phyloP scores from a whole-genome alignment of 2,113 vertebrate genomes.

The Leptobrachium ailaonicum region DNA sequence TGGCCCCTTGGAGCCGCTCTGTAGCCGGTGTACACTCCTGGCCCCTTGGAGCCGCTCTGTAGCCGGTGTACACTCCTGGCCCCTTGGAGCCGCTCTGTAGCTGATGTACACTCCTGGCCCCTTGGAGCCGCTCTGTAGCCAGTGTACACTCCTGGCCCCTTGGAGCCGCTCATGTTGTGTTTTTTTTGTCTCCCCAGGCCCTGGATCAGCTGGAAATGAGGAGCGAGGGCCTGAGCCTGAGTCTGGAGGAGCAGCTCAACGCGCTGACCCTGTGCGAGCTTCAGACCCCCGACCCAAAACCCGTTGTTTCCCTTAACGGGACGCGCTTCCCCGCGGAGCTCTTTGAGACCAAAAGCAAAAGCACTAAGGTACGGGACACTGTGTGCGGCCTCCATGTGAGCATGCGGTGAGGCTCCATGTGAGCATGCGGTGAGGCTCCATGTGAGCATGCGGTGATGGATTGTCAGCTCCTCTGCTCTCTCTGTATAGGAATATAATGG shows the following conservation, averaged over 20 bases:
- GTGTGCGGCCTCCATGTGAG: too few species aligned
- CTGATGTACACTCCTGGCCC: background rate
- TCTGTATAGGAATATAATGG: too few species aligned
- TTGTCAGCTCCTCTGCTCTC: too few species aligned
- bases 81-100: background rate
- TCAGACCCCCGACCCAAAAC: conserved; percentile 62
- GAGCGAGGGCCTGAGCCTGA: conserved; percentile 79
- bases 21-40: too few species aligned
- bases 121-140: background rate
- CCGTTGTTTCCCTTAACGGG: conserved; percentile 80
- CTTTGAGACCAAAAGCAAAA: conserved; percentile 77
- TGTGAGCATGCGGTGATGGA: too few species aligned
- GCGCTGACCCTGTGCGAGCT: conserved; percentile 80
- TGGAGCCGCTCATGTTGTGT: background rate
- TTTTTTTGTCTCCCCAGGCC: conserved; percentile 61
- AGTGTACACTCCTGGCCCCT: background rate
- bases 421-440: too few species aligned
- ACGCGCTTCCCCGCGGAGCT: conserved; percentile 71
- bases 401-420: too few species aligned
- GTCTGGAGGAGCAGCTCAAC: conserved; percentile 87
- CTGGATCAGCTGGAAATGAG: conserved; percentile 79
- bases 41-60: too few species aligned
- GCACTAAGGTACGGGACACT: conserved; percentile 81
- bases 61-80: too few species aligned
- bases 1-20: too few species aligned